phyloP scores from a whole-genome alignment of 1,140 invertebrate genomes.

The Drosophila ananassae region DNA sequence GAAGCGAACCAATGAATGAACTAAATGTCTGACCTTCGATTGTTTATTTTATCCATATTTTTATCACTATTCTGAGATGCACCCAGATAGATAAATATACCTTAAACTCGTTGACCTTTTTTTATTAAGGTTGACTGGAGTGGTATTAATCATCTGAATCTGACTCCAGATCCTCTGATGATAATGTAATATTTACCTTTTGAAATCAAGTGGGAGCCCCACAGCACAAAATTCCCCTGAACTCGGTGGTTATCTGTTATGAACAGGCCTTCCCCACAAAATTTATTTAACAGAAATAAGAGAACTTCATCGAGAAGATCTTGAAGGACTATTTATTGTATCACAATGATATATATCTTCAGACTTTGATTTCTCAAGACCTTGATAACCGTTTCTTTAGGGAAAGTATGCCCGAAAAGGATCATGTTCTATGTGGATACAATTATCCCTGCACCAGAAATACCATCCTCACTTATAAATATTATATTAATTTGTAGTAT shows the following conservation, averaged over 20 bases:
- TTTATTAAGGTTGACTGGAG: background rate
- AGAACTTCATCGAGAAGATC: too few relatives aligned
- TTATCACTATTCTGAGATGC: background rate
- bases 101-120: background rate
- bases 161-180: conserved; percentile 7
- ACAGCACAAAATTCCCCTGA: conserved; percentile 11
- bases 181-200: background rate
- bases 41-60: background rate
- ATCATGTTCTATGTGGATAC: too few relatives aligned
- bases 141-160: background rate
- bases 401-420: too few relatives aligned
- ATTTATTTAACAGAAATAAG: too few relatives aligned
- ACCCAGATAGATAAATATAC: conserved; percentile 6
- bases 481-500: too few relatives aligned
- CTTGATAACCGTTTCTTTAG: too few relatives aligned
- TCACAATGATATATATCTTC: too few relatives aligned
- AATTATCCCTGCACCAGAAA: too few relatives aligned
- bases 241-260: background rate
- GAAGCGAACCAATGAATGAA: conserved; percentile 39
- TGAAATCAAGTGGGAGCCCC: background rate
- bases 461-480: too few relatives aligned
- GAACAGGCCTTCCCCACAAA: too few relatives aligned
- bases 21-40: conserved; percentile 16
- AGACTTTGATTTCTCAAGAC: too few relatives aligned
- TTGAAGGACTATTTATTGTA: too few relatives aligned